Conservation (phyloP, 1,140 invertebrate species). For the Penaeus vannamei region DNA sequence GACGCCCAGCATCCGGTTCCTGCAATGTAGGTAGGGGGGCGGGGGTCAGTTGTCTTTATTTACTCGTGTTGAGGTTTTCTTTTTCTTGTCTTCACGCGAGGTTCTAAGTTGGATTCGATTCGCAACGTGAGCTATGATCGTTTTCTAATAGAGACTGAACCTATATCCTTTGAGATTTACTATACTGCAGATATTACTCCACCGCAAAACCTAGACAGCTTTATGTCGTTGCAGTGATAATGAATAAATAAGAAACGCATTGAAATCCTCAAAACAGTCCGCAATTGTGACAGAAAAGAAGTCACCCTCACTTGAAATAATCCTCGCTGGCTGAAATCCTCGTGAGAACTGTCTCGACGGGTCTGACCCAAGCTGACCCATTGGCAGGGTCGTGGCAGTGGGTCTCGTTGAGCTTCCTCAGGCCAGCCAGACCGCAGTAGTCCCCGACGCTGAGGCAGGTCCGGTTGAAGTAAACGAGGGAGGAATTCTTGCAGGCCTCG, state of each 20-base stretch:
- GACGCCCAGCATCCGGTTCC: slow-evolving; percentile 60
- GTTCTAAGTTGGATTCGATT: no score
- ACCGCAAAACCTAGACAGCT: no score
- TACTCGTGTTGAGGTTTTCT: no score
- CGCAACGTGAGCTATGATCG: no score
- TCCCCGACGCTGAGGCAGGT: slow-evolving; percentile 33
- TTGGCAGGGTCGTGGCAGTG: slow-evolving; percentile 36
- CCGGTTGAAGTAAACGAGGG: slow-evolving; percentile 54
- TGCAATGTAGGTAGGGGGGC: not conserved
- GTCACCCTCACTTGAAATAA: slow-evolving; percentile 90
- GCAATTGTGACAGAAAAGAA: not conserved
- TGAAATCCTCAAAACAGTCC: no score
- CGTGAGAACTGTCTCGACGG: slow-evolving; percentile 56
- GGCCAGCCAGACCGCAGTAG: slow-evolving; percentile 88
- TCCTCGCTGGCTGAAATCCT: slow-evolving; percentile 87
- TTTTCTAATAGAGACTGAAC: no score
- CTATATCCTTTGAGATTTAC: no score
- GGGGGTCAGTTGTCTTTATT: not conserved
- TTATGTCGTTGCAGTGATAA: no score
- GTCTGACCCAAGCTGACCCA: slow-evolving; percentile 18
- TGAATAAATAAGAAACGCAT: no score
- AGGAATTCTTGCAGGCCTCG: slow-evolving; percentile 7
- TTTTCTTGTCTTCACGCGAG: no score
- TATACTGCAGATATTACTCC: no score
- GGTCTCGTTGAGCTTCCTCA: slow-evolving; percentile 76